phyloP scores from a whole-genome alignment of 2,888 invertebrate genomes.

The Apomyelois bistriatella region DNA sequence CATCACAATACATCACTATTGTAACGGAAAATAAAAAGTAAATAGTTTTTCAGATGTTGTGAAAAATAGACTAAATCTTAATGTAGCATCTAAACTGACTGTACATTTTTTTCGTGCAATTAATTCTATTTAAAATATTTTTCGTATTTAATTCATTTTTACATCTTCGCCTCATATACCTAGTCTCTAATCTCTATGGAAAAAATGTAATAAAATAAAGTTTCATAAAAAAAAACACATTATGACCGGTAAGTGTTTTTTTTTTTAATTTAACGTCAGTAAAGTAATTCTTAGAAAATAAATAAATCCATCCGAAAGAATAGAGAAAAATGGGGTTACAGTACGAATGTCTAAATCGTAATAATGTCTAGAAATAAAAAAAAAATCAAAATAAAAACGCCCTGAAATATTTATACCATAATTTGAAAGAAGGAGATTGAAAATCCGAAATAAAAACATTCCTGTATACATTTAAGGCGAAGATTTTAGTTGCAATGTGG shows the following conservation, averaged over 20 bases:
- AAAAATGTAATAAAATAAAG: too few relatives aligned
- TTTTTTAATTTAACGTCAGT: too few relatives aligned
- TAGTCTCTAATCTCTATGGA: too few relatives aligned
- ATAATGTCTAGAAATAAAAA: too few relatives aligned
- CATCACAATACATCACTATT: constrained; percentile 13
- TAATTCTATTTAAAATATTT: not conserved
- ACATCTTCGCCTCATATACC: not conserved
- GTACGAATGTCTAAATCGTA: too few relatives aligned
- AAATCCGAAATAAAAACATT: not conserved
- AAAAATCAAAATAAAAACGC: too few relatives aligned
- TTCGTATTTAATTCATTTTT: not conserved
- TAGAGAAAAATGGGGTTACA: too few relatives aligned
- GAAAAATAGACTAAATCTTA: constrained; percentile 35
- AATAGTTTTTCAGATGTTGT: constrained; percentile 39
- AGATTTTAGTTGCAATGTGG: constrained; percentile 4
- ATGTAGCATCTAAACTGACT: constrained; percentile 20
- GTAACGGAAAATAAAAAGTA: constrained; percentile 11
- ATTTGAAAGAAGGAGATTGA: not conserved
- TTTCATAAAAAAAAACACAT: too few relatives aligned
- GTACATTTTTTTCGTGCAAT: not conserved
- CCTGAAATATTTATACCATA: not conserved
- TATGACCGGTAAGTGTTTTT: too few relatives aligned
- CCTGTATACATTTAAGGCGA: not conserved
- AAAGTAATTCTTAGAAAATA: too few relatives aligned
- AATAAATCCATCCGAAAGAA: too few relatives aligned